A percentile compares a stretch with the other conserved stretches of the same genome.
phyloP scores from a whole-genome alignment of 2,113 vertebrate genomes.

The Lynx canadensis region DNA sequence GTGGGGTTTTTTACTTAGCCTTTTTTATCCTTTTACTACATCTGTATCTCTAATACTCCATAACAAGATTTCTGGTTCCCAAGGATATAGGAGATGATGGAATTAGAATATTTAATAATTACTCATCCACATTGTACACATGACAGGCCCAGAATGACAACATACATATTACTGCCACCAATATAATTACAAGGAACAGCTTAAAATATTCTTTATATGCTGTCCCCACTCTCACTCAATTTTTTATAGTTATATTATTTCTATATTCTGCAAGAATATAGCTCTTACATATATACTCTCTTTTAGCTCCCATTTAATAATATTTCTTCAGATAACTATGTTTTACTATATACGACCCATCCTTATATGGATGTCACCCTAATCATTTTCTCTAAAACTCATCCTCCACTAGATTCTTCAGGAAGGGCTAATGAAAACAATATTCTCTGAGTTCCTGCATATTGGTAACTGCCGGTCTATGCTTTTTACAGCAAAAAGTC shows the following conservation, averaged over 20 bases:
- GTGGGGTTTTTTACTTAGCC: not conserved
- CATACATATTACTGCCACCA: not conserved
- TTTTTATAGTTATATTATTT: not conserved
- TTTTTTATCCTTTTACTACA: not conserved
- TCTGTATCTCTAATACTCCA: not conserved
- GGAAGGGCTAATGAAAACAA: not conserved
- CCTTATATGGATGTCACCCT: not conserved
- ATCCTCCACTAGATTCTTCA: not conserved
- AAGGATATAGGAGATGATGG: not conserved
- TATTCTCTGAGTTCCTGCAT: not conserved
- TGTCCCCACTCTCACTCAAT: not conserved
- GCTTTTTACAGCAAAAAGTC: not conserved
- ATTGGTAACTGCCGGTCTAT: not conserved
- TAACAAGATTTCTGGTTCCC: not conserved
- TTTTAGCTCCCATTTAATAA: not conserved
- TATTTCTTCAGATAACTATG: not conserved
- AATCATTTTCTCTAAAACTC: not conserved
- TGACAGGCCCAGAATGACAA: not conserved
- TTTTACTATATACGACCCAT: not conserved
- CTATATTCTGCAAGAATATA: not conserved
- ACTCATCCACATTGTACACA: not conserved
- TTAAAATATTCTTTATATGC: not conserved
- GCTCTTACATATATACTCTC: not conserved
- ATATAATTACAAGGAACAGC: not conserved
- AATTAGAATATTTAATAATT: constrained; percentile 16